Evolutionary conservation across 2,113 vertebrate species (phyloP).

Genomic region (Xiphias gladius): DNA sequence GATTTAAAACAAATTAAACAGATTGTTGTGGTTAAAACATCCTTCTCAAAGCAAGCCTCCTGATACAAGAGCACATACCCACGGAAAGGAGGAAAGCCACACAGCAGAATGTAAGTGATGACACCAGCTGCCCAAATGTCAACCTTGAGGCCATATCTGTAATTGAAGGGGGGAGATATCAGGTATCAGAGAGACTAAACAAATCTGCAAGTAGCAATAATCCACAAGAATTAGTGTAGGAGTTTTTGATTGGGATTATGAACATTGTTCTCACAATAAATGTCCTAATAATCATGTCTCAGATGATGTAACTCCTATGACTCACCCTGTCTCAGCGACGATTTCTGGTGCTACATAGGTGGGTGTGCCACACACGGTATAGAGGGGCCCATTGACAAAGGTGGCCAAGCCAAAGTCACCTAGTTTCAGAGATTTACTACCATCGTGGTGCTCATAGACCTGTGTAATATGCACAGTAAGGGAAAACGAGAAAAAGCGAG

Average conservation of each 20-base stretch:
- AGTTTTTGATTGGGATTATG: background rate
- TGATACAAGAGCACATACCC: slow-evolving; percentile 84
- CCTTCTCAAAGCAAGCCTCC: slow-evolving; percentile 2
- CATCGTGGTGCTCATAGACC: slow-evolving; percentile 97
- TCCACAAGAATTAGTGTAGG: background rate
- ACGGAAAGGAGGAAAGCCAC: slow-evolving; percentile 97
- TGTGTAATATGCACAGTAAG: slow-evolving; percentile 66
- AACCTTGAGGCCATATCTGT: slow-evolving; percentile 96
- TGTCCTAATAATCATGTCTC: background rate
- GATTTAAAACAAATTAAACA: background rate
- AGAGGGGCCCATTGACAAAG: slow-evolving; percentile 93
- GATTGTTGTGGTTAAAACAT: background rate
- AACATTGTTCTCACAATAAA: background rate
- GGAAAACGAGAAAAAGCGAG: background rate
- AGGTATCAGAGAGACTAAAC: background rate
- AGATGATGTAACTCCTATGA: slow-evolving; percentile 2
- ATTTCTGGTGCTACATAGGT: slow-evolving; percentile 99
- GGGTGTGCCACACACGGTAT: slow-evolving; percentile 96
- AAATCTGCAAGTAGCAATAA: background rate
- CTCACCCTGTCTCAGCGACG: slow-evolving; percentile 95
- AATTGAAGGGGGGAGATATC: slow-evolving; percentile 44
- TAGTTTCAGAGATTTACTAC: slow-evolving; percentile 95
- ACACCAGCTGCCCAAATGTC: slow-evolving; percentile 99
- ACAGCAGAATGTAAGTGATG: slow-evolving; percentile 97
- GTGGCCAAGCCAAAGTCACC: slow-evolving; percentile 98